Evolutionary conservation across 1,140 invertebrate species (phyloP).

Genomic region (Drosophila miranda): DNA sequence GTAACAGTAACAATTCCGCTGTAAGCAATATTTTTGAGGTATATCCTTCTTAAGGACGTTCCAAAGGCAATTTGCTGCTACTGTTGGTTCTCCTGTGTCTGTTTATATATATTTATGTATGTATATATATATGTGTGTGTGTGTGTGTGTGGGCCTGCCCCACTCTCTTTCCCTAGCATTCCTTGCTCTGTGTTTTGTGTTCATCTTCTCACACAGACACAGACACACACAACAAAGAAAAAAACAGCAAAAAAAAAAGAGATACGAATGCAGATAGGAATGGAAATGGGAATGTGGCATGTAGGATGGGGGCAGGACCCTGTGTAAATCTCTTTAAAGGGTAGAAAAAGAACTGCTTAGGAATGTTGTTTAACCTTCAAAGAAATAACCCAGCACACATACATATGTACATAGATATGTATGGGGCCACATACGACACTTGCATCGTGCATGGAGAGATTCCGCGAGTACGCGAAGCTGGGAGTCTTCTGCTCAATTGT

Average conservation of each 20-base stretch:
- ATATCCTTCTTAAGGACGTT: slow-evolving; percentile 82
- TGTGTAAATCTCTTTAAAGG: slow-evolving; percentile 29
- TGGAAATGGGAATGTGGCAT: too few species aligned
- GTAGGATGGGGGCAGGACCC: neutral
- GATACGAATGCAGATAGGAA: slow-evolving; percentile 12
- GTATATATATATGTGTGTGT: slow-evolving; percentile 2
- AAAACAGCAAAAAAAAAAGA: slow-evolving; percentile 1
- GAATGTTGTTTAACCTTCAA: neutral
- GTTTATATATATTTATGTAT: neutral
- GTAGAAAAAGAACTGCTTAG: neutral
- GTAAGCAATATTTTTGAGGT: slow-evolving; percentile 73
- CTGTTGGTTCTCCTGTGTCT: slow-evolving; percentile 33
- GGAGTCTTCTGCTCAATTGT: too few species aligned
- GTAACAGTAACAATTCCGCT: slow-evolving; percentile 36
- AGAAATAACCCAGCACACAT: neutral
- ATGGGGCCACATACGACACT: too few species aligned
- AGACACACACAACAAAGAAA: slow-evolving; percentile 1
- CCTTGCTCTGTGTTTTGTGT: slow-evolving; percentile 20
- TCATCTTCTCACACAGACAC: slow-evolving; percentile 23
- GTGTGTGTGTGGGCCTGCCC: slow-evolving; percentile 26
- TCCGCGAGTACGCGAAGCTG: too few species aligned
- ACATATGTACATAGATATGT: neutral
- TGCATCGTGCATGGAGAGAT: too few species aligned
- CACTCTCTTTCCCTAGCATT: slow-evolving; percentile 7
- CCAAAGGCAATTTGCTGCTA: slow-evolving; percentile 78